A percentile compares a stretch with the other conserved stretches of the same genome.
These are phyloP conservation scores for Apistogramma diplotaenia DNA, from an alignment of 2,113 vertebrate species.

Conservation along the genomic window DNA sequence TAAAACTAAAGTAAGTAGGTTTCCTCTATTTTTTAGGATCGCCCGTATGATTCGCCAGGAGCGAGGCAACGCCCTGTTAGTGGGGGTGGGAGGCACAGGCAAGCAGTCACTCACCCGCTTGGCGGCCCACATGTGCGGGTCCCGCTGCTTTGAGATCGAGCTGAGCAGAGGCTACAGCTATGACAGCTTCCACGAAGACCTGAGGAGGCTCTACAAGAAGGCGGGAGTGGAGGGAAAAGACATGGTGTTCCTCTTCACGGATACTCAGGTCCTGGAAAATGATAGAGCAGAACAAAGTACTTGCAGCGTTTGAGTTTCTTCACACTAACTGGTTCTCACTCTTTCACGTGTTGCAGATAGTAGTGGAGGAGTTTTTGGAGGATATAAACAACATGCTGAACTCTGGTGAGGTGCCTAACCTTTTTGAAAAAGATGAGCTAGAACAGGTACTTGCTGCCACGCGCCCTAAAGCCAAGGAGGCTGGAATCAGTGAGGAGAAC, in stretches of 20 bases:
- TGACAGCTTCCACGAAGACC: constrained; percentile 85
- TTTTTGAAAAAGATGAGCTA: constrained; percentile 86
- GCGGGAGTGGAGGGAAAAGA: constrained; percentile 83
- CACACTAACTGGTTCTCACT: not conserved
- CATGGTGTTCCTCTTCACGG: constrained; percentile 89
- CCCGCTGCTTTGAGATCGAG: constrained; percentile 86
- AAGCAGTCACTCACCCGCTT: constrained; percentile 87
- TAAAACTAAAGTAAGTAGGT: not conserved
- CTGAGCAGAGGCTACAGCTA: constrained; percentile 86
- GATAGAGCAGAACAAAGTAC: not conserved
- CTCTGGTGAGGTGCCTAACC: constrained; percentile 83
- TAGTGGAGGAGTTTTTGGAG: constrained; percentile 83
- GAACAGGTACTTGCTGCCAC: constrained; percentile 80
- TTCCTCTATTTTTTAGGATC: constrained; percentile 70
- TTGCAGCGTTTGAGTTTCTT: rapidly evolving
- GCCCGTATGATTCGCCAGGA: constrained; percentile 89
- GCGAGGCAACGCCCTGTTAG: constrained; percentile 85
- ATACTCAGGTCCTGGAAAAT: constrained; percentile 80
- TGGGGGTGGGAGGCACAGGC: constrained; percentile 87
- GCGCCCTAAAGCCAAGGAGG: constrained; percentile 83
- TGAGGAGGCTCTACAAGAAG: constrained; percentile 84
- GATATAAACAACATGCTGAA: constrained; percentile 86
- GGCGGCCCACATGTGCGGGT: constrained; percentile 84
- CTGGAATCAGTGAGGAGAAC: constrained; percentile 81
- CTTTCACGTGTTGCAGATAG: constrained; percentile 65